Base-by-base conservation (phyloP, 2,888 invertebrate genomes). In the Diadegma fenestrale region DNA sequence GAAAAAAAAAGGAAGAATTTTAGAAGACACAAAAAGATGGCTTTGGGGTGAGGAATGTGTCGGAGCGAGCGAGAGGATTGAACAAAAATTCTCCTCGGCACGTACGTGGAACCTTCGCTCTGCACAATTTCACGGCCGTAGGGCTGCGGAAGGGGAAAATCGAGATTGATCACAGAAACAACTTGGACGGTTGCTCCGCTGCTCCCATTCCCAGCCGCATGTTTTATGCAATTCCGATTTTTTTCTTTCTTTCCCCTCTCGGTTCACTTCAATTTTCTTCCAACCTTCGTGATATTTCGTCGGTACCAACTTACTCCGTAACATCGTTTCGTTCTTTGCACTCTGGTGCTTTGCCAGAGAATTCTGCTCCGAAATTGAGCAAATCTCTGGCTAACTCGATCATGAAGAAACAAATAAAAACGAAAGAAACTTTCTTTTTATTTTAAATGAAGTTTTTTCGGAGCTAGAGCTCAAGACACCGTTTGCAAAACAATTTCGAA, bases 91-190 rank as follows among this genome's bases (percentile, higher is more conserved):
- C 84, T 26, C 54, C 54, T 22, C 43, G 66, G 73, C 82, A 82
- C 72, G 77, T 82, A 82, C 69, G 48, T 22, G 41, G 41, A 58
- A 69, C 43, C 45, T 61, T 71, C 73, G n/a, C n/a, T 33, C 71
- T 66, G 58, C 63, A 77, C 75, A 72, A 83, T 85, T 85, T 87
- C 85, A 84, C 81, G 85, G 83, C 76, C 79, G 58, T 45, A 71
- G 33, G 63, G 58, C 37, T 71, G 8, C 37, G 41, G 41, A 48
- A 33, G 51, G 30, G 43, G 68, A 61, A 68, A 83, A 33, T 76
- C 71, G 63, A 64, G 81, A 85, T 75, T 71, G 75, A 85, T 82
- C 75, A 22, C 75, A 30, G 61, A 5, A 80, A 43, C 58, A 64
- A 22, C 69, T 26, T 41, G 63, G 43, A 51, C 54, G 37, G 48